Conservation (phyloP, 2,888 invertebrate species). For the Hemistola chrysoprasaria region DNA sequence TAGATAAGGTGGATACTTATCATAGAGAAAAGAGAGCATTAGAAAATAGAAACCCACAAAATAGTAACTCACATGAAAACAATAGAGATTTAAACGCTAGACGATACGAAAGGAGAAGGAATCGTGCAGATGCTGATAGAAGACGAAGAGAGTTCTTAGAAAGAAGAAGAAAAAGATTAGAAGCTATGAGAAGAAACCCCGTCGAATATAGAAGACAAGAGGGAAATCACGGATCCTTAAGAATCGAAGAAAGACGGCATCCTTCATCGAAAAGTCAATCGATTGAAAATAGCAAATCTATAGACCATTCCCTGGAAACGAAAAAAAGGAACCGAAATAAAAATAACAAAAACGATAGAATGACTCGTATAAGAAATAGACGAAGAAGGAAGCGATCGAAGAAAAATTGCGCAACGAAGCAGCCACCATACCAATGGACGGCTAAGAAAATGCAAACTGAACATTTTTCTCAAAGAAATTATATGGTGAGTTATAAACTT, state of each 20-base stretch:
- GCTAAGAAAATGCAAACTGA: conserved; percentile 44
- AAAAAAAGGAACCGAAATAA: conserved; percentile 47
- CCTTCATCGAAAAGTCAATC: conserved; percentile 53
- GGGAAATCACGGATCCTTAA: conserved; percentile 35
- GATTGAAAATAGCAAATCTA: conserved; percentile 54
- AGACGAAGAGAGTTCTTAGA: conserved; percentile 63
- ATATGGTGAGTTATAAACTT: conserved; percentile 43
- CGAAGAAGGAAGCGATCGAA: conserved; percentile 64
- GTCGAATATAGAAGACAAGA: conserved; percentile 64
- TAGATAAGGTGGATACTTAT: conserved; percentile 70
- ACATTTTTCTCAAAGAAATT: conserved; percentile 36
- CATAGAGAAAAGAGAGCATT: conserved; percentile 63
- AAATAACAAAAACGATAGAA: conserved; percentile 40
- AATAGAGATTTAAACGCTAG: conserved; percentile 51
- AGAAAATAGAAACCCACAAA: conserved; percentile 35
- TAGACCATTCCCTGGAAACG: conserved; percentile 39
- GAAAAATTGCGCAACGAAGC: conserved; percentile 70
- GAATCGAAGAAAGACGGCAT: conserved; percentile 56
- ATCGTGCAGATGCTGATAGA: conserved; percentile 80
- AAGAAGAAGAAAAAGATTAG: conserved; percentile 56
- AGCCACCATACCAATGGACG: conserved; percentile 70
- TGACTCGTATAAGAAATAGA: conserved; percentile 55
- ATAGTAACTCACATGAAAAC: conserved; percentile 59
- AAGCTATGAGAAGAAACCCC: conserved; percentile 65
- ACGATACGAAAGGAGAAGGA: conserved; percentile 70